These are phyloP conservation scores for Callipepla californica DNA, from an alignment of 2,113 vertebrate genomes.

Conservation along the genomic window DNA sequence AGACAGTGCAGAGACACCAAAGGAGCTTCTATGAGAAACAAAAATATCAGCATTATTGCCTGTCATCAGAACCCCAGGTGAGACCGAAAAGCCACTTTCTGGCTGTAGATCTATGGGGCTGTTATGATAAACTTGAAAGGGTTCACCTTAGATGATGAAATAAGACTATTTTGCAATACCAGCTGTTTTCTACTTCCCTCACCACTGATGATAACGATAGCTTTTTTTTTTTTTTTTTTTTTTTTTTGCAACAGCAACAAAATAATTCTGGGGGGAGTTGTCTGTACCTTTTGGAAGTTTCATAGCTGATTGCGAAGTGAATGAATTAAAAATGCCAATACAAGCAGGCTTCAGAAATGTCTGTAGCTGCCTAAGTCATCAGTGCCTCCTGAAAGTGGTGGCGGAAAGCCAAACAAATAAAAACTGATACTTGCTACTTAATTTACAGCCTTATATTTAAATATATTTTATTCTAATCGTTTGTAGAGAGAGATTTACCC, in stretches of 20 bases:
- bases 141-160: background rate
- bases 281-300: background rate
- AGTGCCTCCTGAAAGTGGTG: background rate
- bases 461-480: slow-evolving; percentile 65
- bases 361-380: slow-evolving; percentile 4
- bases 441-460: slow-evolving; percentile 68
- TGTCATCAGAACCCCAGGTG: slow-evolving; percentile 71
- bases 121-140: background rate
- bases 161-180: background rate
- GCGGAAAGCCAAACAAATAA: slow-evolving; percentile 4
- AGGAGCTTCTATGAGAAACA: slow-evolving; percentile 62
- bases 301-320: background rate
- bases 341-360: background rate
- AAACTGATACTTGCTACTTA: slow-evolving; percentile 15
- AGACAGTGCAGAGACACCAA: background rate
- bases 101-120: background rate
- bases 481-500: slow-evolving; percentile 59
- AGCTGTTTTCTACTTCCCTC: slow-evolving; percentile 3
- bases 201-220: background rate
- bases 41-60: slow-evolving; percentile 40
- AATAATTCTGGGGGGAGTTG: background rate
- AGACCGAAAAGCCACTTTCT: slow-evolving; percentile 42
- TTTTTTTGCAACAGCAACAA: slow-evolving; percentile 14
- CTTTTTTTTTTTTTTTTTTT: background rate
- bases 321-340: background rate